These are phyloP conservation scores for Myotis vivesi DNA, from an alignment of 2,797 vertebrate species.

Conservation along the genomic window DNA sequence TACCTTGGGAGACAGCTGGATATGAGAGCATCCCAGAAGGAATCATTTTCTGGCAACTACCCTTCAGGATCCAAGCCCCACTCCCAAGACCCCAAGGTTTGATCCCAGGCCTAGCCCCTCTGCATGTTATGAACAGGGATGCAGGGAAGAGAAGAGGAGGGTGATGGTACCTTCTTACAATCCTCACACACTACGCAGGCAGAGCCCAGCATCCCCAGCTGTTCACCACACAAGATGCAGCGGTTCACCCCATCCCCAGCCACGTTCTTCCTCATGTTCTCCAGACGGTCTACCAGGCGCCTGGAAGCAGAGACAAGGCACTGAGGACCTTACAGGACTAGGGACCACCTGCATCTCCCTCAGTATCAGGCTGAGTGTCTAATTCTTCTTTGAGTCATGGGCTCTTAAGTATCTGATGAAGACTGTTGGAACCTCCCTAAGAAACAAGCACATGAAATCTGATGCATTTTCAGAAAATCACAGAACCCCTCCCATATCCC, in stretches of 20 bases:
- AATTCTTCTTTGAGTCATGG: neutral
- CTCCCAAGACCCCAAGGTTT: neutral
- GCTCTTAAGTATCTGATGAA: neutral
- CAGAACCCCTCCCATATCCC: neutral
- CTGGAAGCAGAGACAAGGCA: conserved; percentile 78
- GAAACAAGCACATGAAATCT: neutral
- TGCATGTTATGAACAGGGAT: neutral
- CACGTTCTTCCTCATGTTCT: conserved; percentile 91
- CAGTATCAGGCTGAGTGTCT: neutral
- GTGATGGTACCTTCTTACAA: conserved; percentile 91
- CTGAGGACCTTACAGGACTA: neutral
- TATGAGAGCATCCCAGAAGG: neutral
- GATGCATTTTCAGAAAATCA: neutral
- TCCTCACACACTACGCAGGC: conserved; percentile 91
- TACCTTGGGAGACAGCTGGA: neutral
- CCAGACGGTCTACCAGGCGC: conserved; percentile 91
- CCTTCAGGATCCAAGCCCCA: neutral
- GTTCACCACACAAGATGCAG: conserved; percentile 93
- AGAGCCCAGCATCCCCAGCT: conserved; percentile 88
- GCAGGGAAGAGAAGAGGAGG: neutral
- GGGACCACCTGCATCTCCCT: neutral
- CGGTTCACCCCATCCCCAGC: conserved; percentile 91
- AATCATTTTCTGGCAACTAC: neutral
- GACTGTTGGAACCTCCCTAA: neutral
- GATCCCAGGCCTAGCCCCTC: neutral